Evolutionary conservation across 2,888 invertebrate species (phyloP).

Genomic region (Aspidiotus rigidus): DNA sequence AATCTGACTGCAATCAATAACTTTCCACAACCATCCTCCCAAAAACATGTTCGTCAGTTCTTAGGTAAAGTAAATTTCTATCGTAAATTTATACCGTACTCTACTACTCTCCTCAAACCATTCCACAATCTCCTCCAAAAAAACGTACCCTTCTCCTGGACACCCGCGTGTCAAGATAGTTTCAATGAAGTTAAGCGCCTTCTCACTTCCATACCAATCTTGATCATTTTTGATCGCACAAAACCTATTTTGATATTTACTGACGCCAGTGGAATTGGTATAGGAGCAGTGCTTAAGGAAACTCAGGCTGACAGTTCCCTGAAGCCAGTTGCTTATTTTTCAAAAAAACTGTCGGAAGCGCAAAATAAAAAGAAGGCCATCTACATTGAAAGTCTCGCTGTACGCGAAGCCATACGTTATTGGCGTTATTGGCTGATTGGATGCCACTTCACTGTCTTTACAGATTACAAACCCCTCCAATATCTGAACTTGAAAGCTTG

Average conservation of each 20-base stretch:
- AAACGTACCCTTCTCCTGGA: conserved; percentile 35
- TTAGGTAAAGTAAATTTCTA: conserved; percentile 7
- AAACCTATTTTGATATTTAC: conserved; percentile 29
- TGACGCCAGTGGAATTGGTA: too few relatives aligned
- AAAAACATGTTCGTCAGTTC: conserved; percentile 25
- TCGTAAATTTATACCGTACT: conserved; percentile 25
- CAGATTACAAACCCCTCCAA: too few relatives aligned
- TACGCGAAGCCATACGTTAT: conserved; percentile 31
- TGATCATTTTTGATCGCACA: conserved; percentile 36
- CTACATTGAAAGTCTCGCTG: conserved; percentile 31
- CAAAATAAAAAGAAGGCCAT: conserved; percentile 34
- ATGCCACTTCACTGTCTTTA: too few relatives aligned
- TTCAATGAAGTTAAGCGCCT: conserved; percentile 25
- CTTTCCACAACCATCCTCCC: conserved; percentile 15
- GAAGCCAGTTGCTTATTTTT: conserved; percentile 37
- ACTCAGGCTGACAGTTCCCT: conserved; percentile 35
- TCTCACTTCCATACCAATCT: conserved; percentile 34
- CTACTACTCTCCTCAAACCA: conserved; percentile 6
- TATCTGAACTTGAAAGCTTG: too few relatives aligned
- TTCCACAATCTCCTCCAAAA: background rate
- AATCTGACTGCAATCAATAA: conserved; percentile 22
- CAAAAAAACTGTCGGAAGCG: conserved; percentile 37
- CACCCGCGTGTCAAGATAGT: conserved; percentile 35
- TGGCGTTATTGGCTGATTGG: conserved; percentile 15
- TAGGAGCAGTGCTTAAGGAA: conserved; percentile 36